phyloP scores from a whole-genome alignment of 1,140 invertebrate species.

The Papilio aristodemus region DNA sequence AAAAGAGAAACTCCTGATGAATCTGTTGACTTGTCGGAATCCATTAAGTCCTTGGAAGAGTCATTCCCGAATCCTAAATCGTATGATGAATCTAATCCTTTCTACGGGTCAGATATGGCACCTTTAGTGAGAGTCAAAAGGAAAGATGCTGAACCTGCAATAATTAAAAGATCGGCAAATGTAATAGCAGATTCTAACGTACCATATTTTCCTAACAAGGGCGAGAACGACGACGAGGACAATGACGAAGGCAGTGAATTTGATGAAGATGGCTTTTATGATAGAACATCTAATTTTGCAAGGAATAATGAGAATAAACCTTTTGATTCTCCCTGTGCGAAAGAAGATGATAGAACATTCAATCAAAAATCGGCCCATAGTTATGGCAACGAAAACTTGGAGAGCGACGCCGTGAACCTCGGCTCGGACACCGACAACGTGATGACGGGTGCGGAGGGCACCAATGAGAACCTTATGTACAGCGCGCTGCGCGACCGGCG shows the following conservation, averaged over 20 bases:
- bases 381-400: slow-evolving; percentile 37
- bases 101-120: slow-evolving; percentile 51
- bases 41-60: slow-evolving; percentile 63
- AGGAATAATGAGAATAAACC: slow-evolving; percentile 37
- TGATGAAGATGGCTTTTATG: slow-evolving; percentile 60
- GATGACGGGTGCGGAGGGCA: slow-evolving; percentile 58
- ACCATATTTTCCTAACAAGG: slow-evolving; percentile 53
- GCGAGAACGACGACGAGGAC: slow-evolving; percentile 59
- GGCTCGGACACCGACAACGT: slow-evolving; percentile 66
- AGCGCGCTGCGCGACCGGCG: slow-evolving; percentile 50
- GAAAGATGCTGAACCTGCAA: slow-evolving; percentile 47
- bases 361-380: slow-evolving; percentile 28
- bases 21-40: slow-evolving; percentile 42
- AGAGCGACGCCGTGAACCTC: slow-evolving; percentile 47
- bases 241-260: slow-evolving; percentile 68
- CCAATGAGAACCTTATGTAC: slow-evolving; percentile 68
- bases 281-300: slow-evolving; percentile 52
- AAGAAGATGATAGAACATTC: background rate
- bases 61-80: slow-evolving; percentile 61
- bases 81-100: slow-evolving; percentile 46
- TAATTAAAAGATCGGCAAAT: slow-evolving; percentile 51
- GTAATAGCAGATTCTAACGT: slow-evolving; percentile 54
- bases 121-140: slow-evolving; percentile 71
- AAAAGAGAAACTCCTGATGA: slow-evolving; percentile 53
- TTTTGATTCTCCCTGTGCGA: slow-evolving; percentile 20